Conservation (phyloP, 2,113 vertebrate genomes). For the Atlantisia rogersi region DNA sequence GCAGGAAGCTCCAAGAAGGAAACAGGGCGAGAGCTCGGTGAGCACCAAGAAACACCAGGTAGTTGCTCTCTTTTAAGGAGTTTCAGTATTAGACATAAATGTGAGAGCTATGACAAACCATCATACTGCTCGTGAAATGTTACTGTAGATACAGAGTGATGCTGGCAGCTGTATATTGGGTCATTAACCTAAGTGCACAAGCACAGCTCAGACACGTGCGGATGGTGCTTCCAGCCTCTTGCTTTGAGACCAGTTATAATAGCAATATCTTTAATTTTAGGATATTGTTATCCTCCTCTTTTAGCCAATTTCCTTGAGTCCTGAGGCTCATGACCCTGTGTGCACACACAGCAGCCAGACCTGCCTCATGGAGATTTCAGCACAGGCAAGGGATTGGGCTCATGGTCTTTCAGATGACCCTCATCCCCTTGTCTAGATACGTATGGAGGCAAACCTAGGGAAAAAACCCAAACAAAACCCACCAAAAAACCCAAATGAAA, state of each 20-base stretch:
- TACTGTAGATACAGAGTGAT: background rate
- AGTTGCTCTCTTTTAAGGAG: background rate
- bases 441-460: background rate
- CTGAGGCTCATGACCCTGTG: background rate
- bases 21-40: background rate
- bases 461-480: background rate
- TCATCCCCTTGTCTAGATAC: background rate
- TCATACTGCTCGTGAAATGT: background rate
- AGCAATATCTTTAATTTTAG: background rate
- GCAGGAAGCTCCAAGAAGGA: background rate
- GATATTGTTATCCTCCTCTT: background rate
- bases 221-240: background rate
- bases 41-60: background rate
- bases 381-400: background rate
- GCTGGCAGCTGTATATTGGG: background rate
- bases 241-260: accelerated
- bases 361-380: background rate
- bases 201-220: background rate
- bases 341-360: background rate
- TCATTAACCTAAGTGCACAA: background rate
- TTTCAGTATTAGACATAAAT: background rate
- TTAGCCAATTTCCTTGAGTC: background rate
- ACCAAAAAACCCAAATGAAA: no score
- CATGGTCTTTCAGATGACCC: background rate
- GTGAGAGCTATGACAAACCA: background rate